Conservation (phyloP, 2,113 vertebrate species). For the Lepus europaeus region DNA sequence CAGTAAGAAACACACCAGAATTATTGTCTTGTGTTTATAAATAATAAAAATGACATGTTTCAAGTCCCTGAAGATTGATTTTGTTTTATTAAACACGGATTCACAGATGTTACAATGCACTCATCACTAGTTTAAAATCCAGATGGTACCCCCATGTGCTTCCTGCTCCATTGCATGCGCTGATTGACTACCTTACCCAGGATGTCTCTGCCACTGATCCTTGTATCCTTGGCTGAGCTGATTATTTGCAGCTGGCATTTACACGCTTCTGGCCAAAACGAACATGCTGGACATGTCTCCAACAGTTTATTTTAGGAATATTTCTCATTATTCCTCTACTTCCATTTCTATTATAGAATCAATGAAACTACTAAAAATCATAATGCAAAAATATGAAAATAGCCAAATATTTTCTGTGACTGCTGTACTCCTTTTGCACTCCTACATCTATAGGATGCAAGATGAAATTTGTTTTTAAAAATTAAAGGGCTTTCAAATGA, state of each 20-base stretch:
- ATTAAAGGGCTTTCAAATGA: constrained; percentile 21
- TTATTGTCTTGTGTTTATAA: constrained; percentile 25
- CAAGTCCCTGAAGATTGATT: not conserved
- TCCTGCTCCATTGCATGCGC: not conserved
- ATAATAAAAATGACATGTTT: not conserved
- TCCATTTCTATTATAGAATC: not conserved
- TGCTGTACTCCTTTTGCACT: not conserved
- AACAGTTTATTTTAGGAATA: not conserved
- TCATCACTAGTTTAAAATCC: not conserved
- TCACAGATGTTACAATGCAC: not conserved
- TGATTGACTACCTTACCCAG: not conserved
- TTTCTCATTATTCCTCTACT: not conserved
- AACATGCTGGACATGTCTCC: not conserved
- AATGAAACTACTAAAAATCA: not conserved
- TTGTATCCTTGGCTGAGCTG: not conserved
- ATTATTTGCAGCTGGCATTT: not conserved
- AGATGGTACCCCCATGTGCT: not conserved
- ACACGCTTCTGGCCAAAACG: not conserved
- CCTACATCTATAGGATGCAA: not conserved
- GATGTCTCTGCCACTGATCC: not conserved
- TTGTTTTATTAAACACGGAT: not conserved
- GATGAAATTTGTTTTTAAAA: constrained; percentile 25
- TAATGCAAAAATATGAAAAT: constrained; percentile 2
- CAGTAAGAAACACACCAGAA: not conserved
- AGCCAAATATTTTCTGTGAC: not conserved